Conservation (phyloP, 2,888 invertebrate species). For the Cyrtodaria siliqua region DNA sequence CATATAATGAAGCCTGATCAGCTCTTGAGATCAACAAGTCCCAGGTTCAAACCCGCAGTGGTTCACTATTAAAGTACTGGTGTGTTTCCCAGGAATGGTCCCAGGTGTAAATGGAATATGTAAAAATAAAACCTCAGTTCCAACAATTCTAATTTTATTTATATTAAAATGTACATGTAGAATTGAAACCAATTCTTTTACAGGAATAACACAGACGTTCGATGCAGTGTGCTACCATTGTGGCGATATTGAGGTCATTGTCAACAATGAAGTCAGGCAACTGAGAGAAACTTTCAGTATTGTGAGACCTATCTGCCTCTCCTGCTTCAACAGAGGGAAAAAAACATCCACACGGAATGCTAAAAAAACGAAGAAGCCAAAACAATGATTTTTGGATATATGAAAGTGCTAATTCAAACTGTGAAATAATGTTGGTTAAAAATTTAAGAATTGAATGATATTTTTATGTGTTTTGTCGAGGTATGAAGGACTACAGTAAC, state of each 20-base stretch:
- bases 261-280: conserved; percentile 10
- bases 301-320: conserved; percentile 28
- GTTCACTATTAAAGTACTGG: not conserved
- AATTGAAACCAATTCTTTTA: not conserved
- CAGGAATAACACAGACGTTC: conserved; percentile 18
- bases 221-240: conserved; percentile 25
- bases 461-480: too few relatives aligned
- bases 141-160: conserved; percentile 2
- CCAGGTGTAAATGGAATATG: conserved; percentile 9
- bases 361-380: conserved; percentile 22
- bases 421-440: too few relatives aligned
- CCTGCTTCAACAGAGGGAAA: not conserved
- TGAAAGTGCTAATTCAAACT: too few relatives aligned
- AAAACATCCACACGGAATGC: conserved; percentile 22
- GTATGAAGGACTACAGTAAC: too few relatives aligned
- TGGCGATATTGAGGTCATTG: conserved; percentile 19
- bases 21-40: not conserved
- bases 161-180: not conserved
- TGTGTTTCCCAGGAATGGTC: conserved; percentile 5
- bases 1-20: not conserved
- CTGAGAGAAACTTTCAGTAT: conserved; percentile 23
- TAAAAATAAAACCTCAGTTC: not conserved
- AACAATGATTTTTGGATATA: conserved; percentile 8
- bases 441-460: too few relatives aligned
- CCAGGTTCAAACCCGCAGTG: conserved; percentile 6